These are phyloP conservation scores for Papilio gigon DNA, from an alignment of 2,888 invertebrate genomes.

Conservation along the genomic window DNA sequence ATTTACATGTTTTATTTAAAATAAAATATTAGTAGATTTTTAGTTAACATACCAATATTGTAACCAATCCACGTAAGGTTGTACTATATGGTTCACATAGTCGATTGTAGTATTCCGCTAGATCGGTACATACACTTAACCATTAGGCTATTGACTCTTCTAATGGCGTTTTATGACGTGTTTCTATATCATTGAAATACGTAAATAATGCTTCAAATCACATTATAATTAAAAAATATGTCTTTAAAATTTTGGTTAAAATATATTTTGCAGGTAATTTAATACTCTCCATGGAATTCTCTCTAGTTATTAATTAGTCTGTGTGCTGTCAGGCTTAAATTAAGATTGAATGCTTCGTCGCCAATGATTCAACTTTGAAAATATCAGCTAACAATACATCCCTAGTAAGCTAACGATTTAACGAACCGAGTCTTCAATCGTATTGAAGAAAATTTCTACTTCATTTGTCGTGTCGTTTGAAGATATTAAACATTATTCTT, in stretches of 20 bases:
- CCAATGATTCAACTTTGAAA: constrained; percentile 4
- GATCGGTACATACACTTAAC: no score
- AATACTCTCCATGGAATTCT: neutral
- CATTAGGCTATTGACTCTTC: no score
- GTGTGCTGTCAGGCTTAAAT: constrained; percentile 17
- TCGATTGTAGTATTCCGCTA: no score
- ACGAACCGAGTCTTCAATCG: constrained; percentile 20
- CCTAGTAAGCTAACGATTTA: constrained; percentile 5
- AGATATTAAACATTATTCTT: constrained; percentile 28
- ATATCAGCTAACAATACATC: constrained; percentile 9
- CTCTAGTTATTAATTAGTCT: constrained; percentile 22
- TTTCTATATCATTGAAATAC: no score
- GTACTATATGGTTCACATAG: no score
- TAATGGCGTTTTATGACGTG: no score
- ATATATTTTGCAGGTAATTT: constrained; percentile 4
- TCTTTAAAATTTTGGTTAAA: neutral
- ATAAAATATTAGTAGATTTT: no score
- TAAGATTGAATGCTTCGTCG: neutral
- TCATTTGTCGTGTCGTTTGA: constrained; percentile 29
- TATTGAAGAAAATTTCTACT: constrained; percentile 33
- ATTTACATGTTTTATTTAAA: no score
- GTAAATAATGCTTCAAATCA: no score
- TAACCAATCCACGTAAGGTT: no score
- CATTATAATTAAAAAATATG: neutral
- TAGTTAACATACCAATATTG: no score